Evolutionary conservation across 2,113 vertebrate species (phyloP), one percentile per base, ranked within the genome.

Genomic region (Cephalopholis sonnerati): DNA sequence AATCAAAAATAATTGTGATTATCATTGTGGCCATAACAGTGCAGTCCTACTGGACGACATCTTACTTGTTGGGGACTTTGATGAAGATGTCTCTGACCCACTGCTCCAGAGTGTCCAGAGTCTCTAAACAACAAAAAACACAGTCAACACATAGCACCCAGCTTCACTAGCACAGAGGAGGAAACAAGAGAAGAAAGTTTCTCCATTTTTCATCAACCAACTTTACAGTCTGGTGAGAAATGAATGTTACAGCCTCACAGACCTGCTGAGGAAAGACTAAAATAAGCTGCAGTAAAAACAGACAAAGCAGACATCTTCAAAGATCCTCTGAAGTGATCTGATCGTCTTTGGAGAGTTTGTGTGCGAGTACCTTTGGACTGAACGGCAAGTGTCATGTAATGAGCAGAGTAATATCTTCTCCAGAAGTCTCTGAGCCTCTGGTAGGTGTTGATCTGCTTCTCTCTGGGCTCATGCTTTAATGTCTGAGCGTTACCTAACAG

Each of bases 41-140:
- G 32, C 32, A 36, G 32, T 36, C 32, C 32, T 36, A 36, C 32
- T 5, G 7, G 6, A 44, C 3, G 41, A 12, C 11, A 2, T 44
- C 97, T 95, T 95, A 99, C 98, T 99, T 99, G 94, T 98, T 98
- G 89, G 98, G 98, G 80, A 99, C 95, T 50, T 96, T 93, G 39
- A 95, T 96, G 94, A 99, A 99, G 91, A 99, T 98, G 77, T 99
- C 97, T 61, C 93, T 96, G 77, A 98, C 97, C 98, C 98, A 99
- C 81, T 96, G 95, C 94, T 99, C 98, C 95, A 99, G 93, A 0
- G 96, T 98, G 94, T 98, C 97, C 94, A 99, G 90, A 15, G 95
- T 97, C 94, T 99, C 98, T 99, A 64, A 67, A 53, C 25, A 64
- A 77, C 58, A 85, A 76, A 89, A 87, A 41, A 36, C 29, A 74